Evolutionary conservation across 2,797 vertebrate species (phyloP), one percentile per base, ranked within the genome.

Genomic region (Cossypha heuglini): DNA sequence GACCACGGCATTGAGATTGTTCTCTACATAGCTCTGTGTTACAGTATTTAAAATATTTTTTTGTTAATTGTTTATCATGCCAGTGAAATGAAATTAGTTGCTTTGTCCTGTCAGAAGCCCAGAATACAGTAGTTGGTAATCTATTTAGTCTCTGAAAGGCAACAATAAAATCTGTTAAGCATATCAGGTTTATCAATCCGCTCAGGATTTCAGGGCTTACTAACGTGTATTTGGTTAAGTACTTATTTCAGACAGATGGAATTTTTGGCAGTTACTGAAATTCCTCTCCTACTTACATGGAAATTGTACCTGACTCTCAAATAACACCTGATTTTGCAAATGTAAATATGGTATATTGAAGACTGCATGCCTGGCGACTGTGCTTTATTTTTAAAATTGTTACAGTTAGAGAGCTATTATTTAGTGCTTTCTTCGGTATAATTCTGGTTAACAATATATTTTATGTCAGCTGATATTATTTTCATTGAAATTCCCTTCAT

Each of bases 211-310:
- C 71, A 79, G 74, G 80, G 71, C 16, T 94, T 94, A 82, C 84
- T 81, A 75, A 90, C 88, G 86, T 82, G 71, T 79, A 59, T 96
- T 96, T 93, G 91, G 71, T 79, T 91, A 92, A 92, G 43, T 69
- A 62, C 52, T 89, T 92, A 66, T n/a, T 91, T 93, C 46, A 95
- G 78, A 85, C 92, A 94, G 88, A 85, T 62, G 94, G 94, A 82
- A 76, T 91, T 92, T 85, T 85, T 96, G 84, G 80, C 93, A 82
- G 84, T 78, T 45, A 69, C 48, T 76, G 91, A 89, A 91, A 96
- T 94, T 95, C 89, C 33, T 91, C 26, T 81, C 68, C 62, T 78
- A 55, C 74, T 77, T 96, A 63, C 75, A 79, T 74, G 59, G 52
- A 95, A 82, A 85, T 78, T 26, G 9, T 71, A 67, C 69, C 74